Evolutionary conservation across 2,797 vertebrate genomes (phyloP).

Genomic region (Sternarchorhynchus goeldii): DNA sequence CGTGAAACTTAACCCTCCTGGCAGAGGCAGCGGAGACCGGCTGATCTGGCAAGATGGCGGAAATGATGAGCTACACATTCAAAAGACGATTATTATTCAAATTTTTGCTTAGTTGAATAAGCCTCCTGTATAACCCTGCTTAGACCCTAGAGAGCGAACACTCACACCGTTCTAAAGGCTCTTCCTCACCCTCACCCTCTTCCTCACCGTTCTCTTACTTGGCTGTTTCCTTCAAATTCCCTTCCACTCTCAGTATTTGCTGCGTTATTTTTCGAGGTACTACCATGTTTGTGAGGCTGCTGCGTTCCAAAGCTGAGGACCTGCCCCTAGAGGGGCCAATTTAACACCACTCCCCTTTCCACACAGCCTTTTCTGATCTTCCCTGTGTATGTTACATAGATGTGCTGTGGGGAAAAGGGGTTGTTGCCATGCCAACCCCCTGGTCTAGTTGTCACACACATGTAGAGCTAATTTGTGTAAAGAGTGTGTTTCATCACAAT

Average conservation of each 20-base stretch:
- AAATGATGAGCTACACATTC: constrained; percentile 40
- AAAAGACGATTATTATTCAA: constrained; percentile 45
- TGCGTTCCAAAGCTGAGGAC: constrained; percentile 4
- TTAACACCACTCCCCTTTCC: constrained; percentile 18
- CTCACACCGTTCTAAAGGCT: not conserved
- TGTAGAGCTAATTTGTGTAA: constrained; percentile 2
- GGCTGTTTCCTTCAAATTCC: not conserved
- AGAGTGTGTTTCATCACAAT: constrained; percentile 19
- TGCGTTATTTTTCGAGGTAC: not conserved
- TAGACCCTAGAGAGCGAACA: not conserved
- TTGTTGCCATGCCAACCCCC: constrained; percentile 43
- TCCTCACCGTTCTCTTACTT: not conserved
- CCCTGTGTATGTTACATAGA: constrained; percentile 11
- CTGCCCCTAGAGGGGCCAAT: not conserved
- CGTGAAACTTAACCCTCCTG: constrained; percentile 65
- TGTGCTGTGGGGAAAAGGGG: constrained; percentile 18
- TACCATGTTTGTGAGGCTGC: not conserved
- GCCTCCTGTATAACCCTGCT: constrained; percentile 6
- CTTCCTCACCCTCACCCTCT: not conserved
- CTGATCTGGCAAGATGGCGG: constrained; percentile 43
- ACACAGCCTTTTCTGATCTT: constrained; percentile 8
- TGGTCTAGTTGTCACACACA: constrained; percentile 10
- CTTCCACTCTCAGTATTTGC: not conserved
- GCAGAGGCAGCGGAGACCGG: constrained; percentile 22
- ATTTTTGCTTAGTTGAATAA: constrained; percentile 30